phyloP scores from a whole-genome alignment of 2,113 vertebrate species.

The Pelvicachromis taeniatus region DNA sequence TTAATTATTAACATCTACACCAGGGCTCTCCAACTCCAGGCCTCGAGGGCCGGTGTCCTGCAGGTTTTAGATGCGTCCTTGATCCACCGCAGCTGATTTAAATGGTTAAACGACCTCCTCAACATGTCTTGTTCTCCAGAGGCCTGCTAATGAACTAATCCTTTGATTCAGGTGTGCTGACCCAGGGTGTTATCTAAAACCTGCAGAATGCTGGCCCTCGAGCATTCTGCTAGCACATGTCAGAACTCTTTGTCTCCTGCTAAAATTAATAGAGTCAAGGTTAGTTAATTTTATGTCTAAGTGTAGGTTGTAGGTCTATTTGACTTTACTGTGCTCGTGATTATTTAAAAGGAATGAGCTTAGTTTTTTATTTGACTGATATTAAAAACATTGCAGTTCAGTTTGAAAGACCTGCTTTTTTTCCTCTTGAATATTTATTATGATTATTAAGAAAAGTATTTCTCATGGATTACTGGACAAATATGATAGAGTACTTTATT shows the following conservation, averaged over 20 bases:
- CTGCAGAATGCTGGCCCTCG: no score
- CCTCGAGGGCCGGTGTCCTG: no score
- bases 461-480: background rate
- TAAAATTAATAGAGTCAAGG: background rate
- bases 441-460: background rate
- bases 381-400: background rate
- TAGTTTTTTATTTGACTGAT: background rate
- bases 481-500: background rate
- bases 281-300: background rate
- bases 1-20: background rate
- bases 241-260: background rate
- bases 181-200: no score
- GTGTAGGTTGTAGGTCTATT: background rate
- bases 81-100: no score
- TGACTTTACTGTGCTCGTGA: background rate
- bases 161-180: no score
- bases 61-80: no score
- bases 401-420: background rate
- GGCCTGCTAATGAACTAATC: no score
- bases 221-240: no score
- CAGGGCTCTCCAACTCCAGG: no score
- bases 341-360: background rate
- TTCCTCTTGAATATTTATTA: background rate
- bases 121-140: no score
- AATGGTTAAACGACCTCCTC: no score